Evolutionary conservation across 2,888 invertebrate species (phyloP).

Genomic region (Eupsilia transversa): DNA sequence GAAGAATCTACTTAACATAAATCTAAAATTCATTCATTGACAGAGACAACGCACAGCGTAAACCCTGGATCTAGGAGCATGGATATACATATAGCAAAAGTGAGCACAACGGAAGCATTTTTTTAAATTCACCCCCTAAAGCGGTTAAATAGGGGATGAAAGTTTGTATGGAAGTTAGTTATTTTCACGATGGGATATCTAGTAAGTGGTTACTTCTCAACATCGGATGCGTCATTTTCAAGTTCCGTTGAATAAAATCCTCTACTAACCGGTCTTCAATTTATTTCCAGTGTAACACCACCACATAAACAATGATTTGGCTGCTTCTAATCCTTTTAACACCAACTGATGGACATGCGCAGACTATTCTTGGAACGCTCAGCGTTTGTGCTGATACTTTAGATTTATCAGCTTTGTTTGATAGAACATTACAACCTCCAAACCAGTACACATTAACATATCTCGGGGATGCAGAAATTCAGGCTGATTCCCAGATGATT

Average conservation of each 20-base stretch:
- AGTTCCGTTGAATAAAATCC: not conserved
- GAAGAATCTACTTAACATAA: no score
- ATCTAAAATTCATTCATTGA: not conserved
- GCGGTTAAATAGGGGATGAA: no score
- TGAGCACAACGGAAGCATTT: not conserved
- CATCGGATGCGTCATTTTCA: not conserved
- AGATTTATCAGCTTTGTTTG: not conserved
- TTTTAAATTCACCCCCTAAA: not conserved
- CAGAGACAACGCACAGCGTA: not conserved
- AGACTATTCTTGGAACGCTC: not conserved
- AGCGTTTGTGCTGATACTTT: conserved; percentile 1
- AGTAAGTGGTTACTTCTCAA: not conserved
- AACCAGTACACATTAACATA: conserved; percentile 14
- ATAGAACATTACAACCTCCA: not conserved
- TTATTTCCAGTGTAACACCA: conserved; percentile 7
- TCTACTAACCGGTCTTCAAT: not conserved
- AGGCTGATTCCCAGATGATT: not conserved
- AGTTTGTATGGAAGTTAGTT: not conserved
- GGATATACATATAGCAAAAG: not conserved
- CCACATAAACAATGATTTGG: conserved; percentile 13
- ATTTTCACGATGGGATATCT: not conserved
- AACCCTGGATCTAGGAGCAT: not conserved
- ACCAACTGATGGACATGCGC: not conserved
- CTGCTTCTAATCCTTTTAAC: not conserved
- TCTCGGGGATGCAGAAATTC: not conserved